Evolutionary conservation across 2,888 invertebrate genomes (phyloP).

Genomic region (Cataglyphis rosenhaueri): DNA sequence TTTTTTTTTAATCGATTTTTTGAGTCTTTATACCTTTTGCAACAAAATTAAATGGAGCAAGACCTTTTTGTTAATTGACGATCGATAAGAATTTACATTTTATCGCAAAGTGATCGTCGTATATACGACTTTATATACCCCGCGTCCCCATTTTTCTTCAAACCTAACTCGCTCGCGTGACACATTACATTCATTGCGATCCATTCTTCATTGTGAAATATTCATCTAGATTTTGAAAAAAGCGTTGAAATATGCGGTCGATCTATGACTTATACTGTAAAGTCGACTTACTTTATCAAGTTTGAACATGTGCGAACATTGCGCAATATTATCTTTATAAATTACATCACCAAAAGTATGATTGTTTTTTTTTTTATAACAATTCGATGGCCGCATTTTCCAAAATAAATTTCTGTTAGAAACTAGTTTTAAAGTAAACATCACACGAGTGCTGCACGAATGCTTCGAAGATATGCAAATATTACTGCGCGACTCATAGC

Average conservation of each 20-base stretch:
- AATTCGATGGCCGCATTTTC: background rate
- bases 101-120: slow-evolving; percentile 45
- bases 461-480: slow-evolving; percentile 56
- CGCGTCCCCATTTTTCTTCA: slow-evolving; percentile 23
- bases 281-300: background rate
- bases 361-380: background rate
- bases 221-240: slow-evolving; percentile 44
- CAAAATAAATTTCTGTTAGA: background rate
- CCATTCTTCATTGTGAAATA: slow-evolving; percentile 35
- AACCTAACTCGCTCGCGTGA: slow-evolving; percentile 46
- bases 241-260: slow-evolving; percentile 20
- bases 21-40: background rate
- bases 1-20: background rate
- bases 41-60: background rate
- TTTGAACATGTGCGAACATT: background rate
- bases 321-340: background rate
- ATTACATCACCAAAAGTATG: background rate
- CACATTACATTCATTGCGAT: slow-evolving; percentile 26
- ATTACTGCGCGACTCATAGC: slow-evolving; percentile 33
- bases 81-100: slow-evolving; percentile 49
- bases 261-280: background rate
- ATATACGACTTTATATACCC: background rate
- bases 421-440: background rate
- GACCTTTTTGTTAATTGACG: slow-evolving; percentile 16
- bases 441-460: background rate